Evolutionary conservation across 1,140 invertebrate species (phyloP), one percentile per base, ranked within the genome.

Genomic region (Drosophila murphyi): DNA sequence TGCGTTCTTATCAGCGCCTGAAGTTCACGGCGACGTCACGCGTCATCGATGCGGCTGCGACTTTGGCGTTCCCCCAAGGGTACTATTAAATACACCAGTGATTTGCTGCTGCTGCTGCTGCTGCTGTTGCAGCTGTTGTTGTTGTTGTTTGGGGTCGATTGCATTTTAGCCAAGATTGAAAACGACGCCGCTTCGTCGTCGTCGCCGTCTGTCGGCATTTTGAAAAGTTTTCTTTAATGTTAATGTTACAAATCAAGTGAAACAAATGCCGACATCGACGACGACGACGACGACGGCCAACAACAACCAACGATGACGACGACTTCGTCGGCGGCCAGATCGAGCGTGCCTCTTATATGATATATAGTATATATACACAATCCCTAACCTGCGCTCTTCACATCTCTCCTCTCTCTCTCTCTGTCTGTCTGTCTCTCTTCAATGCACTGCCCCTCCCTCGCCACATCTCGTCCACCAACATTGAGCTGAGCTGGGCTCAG

Each of bases 341-440:
- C 74, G 85, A 88, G 80, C 85, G 85, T 88, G 85, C 74, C 80
- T 88, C 88, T 89, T 78, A 81, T 88, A 60, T 79, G 85, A 88
- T 88, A 89, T 68, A 79, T 28, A 20, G 20, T 20, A 20, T 20
- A 20, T 61, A 71, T 68, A 63, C 64, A 67, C 63, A 65, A 73
- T 77, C 63, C 78, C 79, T 70, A 78, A 47, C 56, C 47, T 51
- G 10, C 20, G 31, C 51, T 52, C 41, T 8, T 31, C 51, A 52
- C 35, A 41, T 50, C 31, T 52, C 61, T 55, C 12, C 43, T 29
- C 31, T 7, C 56, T 34, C 45, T 41, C 74, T 78, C 41, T n/a
- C 6, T 4, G 10, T 20, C 43, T 29, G 20, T 7, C 56, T 34
- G 43, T 41, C 74, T 78, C 41, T n/a, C 6, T 4, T n/a, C 74